Percentiles rank a stretch among this genome's conserved stretches.
Conservation (phyloP, 2,888 invertebrate species). For the Rotaria socialis region DNA sequence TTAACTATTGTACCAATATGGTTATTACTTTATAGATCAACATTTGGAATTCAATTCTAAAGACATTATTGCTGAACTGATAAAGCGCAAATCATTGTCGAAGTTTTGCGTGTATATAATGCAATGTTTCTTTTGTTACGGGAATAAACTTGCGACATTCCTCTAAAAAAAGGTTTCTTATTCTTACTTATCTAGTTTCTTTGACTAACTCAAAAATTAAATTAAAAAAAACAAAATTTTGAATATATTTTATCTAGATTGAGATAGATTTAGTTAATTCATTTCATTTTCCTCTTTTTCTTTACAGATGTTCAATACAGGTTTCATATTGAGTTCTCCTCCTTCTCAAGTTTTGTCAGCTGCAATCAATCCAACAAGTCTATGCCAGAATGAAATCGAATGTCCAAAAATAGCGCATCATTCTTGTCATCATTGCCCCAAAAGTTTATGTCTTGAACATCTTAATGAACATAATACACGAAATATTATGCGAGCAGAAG, state of each 20-base stretch:
- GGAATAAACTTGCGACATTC: not conserved
- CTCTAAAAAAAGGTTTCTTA: not conserved
- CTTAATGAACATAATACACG: not conserved
- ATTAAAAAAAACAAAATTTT: too few relatives aligned
- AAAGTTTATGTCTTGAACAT: not conserved
- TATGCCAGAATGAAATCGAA: not conserved
- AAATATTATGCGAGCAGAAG: not conserved
- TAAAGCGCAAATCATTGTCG: not conserved
- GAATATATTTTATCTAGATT: too few relatives aligned
- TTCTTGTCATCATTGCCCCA: not conserved
- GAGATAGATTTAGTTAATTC: too few relatives aligned
- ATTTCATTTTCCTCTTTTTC: too few relatives aligned
- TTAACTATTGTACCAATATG: constrained; percentile 8
- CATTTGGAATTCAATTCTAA: not conserved
- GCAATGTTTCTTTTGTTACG: not conserved
- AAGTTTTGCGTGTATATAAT: not conserved
- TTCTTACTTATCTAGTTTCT: too few relatives aligned
- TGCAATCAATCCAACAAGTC: too few relatives aligned
- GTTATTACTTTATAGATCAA: not conserved
- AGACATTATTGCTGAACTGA: not conserved
- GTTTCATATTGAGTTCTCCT: not conserved
- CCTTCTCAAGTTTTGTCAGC: not conserved
- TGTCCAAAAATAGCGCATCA: not conserved
- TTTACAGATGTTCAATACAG: not conserved
- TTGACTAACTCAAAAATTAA: too few relatives aligned